A percentile compares a stretch with the other conserved stretches of the same genome.
These are phyloP conservation scores for Tetramorium simillimum DNA, from an alignment of 1,140 invertebrate genomes.

Conservation along the genomic window DNA sequence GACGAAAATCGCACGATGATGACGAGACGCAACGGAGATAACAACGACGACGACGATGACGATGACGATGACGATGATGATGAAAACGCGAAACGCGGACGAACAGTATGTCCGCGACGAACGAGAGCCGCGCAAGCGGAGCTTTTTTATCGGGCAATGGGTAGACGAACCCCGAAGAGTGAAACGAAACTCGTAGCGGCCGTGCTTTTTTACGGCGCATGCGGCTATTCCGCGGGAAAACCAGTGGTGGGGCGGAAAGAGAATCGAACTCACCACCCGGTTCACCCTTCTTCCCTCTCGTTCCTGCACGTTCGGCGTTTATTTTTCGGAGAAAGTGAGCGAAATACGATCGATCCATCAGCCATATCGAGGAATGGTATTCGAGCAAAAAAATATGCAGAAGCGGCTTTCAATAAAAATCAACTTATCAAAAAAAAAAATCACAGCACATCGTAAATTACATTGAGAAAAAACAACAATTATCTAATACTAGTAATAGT, in stretches of 20 bases:
- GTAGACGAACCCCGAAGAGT: conserved; percentile 75
- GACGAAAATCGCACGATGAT: conserved; percentile 21
- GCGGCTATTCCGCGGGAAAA: conserved; percentile 70
- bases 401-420: conserved; percentile 21
- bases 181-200: conserved; percentile 72
- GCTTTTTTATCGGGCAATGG: conserved; percentile 81
- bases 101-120: conserved; percentile 54
- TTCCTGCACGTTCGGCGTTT: conserved; percentile 38
- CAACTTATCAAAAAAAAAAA: neutral
- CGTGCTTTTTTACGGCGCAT: conserved; percentile 81
- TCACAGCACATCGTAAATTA: neutral
- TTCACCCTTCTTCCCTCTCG: conserved; percentile 56
- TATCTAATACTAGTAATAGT: neutral
- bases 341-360: conserved; percentile 49
- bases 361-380: conserved; percentile 2
- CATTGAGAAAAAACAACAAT: neutral
- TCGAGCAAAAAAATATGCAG: neutral
- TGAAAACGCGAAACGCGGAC: conserved; percentile 23
- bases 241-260: conserved; percentile 72
- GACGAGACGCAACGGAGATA: conserved; percentile 13
- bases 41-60: conserved; percentile 25
- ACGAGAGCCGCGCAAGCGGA: conserved; percentile 70
- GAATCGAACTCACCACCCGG: conserved; percentile 66
- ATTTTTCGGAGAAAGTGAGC: conserved; percentile 67
- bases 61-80: neutral